Conservation (phyloP, 2,888 invertebrate genomes). For the Drosophila nr. perissopoda region DNA sequence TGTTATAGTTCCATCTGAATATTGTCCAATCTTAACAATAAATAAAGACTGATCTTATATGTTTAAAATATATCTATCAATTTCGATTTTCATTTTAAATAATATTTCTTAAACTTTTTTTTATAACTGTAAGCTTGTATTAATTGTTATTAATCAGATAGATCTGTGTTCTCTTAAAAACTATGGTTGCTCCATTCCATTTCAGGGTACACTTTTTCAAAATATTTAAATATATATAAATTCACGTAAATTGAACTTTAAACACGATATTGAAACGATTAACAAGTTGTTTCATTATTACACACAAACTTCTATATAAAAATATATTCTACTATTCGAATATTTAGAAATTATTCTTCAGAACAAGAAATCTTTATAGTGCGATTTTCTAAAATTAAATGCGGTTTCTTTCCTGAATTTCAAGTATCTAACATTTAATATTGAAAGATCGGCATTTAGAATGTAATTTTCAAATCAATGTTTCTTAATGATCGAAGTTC, state of each 20-base stretch:
- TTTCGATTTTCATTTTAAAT: too few species aligned
- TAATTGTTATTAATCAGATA: background rate
- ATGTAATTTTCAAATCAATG: rapidly evolving
- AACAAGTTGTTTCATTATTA: background rate
- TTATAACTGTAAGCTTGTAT: background rate
- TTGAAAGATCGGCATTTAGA: background rate
- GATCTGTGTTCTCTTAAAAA: background rate
- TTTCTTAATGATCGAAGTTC: background rate
- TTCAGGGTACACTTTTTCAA: background rate
- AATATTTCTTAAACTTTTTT: too few species aligned
- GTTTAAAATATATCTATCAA: background rate
- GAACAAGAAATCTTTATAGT: background rate
- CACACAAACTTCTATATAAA: background rate
- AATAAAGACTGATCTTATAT: background rate
- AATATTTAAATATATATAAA: background rate
- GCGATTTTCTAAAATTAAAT: background rate
- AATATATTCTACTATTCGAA: background rate
- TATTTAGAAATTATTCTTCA: background rate
- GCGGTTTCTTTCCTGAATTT: background rate
- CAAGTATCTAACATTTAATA: background rate
- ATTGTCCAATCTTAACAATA: background rate
- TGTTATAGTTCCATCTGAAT: background rate
- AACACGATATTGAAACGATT: background rate
- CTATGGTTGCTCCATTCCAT: background rate
- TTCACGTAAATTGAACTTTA: background rate